A percentile compares a stretch with the other conserved stretches of the same genome.
Evolutionary conservation across 92 coral and sea anemone species (phyloP).

Genomic region (Meandrina meandrites): DNA sequence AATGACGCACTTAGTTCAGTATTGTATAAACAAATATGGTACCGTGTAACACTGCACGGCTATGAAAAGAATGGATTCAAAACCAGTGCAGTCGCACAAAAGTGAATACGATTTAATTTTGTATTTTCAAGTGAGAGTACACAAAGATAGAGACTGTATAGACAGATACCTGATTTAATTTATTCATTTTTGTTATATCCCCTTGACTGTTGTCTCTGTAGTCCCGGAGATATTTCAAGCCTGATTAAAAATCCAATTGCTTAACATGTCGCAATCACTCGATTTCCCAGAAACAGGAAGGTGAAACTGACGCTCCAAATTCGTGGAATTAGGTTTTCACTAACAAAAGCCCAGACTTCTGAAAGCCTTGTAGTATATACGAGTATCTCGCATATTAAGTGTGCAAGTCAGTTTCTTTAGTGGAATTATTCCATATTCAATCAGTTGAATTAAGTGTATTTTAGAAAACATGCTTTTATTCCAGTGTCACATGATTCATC

Average conservation of each 20-base stretch:
- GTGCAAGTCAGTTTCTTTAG: neutral
- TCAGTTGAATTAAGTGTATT: neutral
- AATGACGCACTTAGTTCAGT: slow-evolving; percentile 20
- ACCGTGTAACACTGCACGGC: neutral
- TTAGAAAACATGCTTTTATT: neutral
- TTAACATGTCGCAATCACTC: slow-evolving; percentile 22
- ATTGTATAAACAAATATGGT: neutral
- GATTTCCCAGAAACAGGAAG: slow-evolving; percentile 35
- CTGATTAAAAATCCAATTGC: neutral
- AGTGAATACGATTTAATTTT: neutral
- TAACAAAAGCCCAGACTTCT: too few relatives aligned
- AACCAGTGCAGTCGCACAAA: neutral
- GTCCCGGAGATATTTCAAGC: neutral
- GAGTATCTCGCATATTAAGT: neutral
- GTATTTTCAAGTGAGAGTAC: neutral
- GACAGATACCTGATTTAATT: neutral
- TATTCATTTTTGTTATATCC: neutral
- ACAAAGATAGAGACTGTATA: neutral
- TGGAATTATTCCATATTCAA: neutral
- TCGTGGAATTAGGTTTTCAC: slow-evolving; percentile 21
- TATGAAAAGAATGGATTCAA: neutral
- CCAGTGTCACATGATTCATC: neutral
- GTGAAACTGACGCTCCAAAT: slow-evolving; percentile 10
- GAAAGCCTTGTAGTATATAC: neutral
- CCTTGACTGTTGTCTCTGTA: neutral